These are phyloP conservation scores for Drepanosiphum platanoidis DNA, from an alignment of 2,888 invertebrate species.

Conservation along the genomic window DNA sequence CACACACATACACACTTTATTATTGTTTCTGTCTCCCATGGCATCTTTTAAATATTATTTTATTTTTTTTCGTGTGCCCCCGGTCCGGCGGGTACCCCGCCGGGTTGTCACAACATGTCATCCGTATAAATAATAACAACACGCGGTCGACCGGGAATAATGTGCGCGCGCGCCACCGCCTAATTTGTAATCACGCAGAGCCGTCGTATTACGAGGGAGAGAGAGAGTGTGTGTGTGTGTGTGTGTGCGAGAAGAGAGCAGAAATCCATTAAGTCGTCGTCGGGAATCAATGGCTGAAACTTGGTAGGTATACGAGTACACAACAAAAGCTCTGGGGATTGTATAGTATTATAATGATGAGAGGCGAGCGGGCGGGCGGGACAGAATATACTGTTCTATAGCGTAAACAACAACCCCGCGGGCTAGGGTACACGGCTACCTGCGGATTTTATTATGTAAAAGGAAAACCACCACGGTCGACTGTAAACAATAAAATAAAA, in stretches of 20 bases:
- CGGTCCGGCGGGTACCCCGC: conserved; percentile 50
- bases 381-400: neutral
- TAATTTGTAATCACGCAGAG: conserved; percentile 41
- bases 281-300: conserved; percentile 63
- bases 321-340: conserved; percentile 44
- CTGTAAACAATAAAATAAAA: conserved; percentile 17
- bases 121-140: conserved; percentile 40
- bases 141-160: neutral
- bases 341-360: conserved; percentile 4
- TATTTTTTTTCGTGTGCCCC: neutral
- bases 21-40: conserved; percentile 50
- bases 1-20: conserved; percentile 2
- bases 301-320: conserved; percentile 62
- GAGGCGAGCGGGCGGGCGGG: neutral
- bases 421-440: neutral
- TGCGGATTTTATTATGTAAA: conserved; percentile 19
- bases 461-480: neutral
- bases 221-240: no score
- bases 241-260: conserved; percentile 67
- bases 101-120: conserved; percentile 59
- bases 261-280: conserved; percentile 60
- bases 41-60: conserved; percentile 27
- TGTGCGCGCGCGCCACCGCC: neutral
- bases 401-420: conserved; percentile 41
- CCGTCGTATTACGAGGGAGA: neutral